A percentile compares a stretch with the other conserved stretches of the same genome.
Conservation (phyloP, 1,140 invertebrate genomes). For the Listronotus oregonensis region DNA sequence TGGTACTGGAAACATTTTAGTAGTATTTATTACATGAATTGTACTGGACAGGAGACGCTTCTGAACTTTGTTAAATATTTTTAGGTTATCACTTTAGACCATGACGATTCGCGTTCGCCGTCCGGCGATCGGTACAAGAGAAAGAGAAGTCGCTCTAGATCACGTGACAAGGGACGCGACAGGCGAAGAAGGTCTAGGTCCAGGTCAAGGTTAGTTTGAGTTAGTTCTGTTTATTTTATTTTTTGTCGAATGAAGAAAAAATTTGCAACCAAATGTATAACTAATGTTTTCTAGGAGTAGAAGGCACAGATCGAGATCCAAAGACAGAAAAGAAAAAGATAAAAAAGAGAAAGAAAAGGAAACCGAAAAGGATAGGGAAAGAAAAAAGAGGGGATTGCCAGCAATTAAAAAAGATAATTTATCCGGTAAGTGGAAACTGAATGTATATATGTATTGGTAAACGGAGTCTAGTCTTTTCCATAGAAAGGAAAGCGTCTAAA, state of each 20-base stretch:
- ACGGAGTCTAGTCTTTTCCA: too few species aligned
- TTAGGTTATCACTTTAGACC: slow-evolving; percentile 62
- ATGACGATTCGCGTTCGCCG: slow-evolving; percentile 62
- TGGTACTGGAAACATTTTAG: too few species aligned
- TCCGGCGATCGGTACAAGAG: slow-evolving; percentile 57
- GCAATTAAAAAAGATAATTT: slow-evolving; percentile 84
- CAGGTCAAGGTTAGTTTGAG: slow-evolving; percentile 56
- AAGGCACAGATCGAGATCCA: slow-evolving; percentile 55
- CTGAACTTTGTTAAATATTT: too few species aligned
- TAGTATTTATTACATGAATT: too few species aligned
- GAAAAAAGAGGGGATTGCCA: slow-evolving; percentile 87
- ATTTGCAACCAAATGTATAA: too few species aligned
- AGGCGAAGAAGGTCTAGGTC: slow-evolving; percentile 53
- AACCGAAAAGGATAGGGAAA: slow-evolving; percentile 75
- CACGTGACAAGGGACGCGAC: slow-evolving; percentile 54
- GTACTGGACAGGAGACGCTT: too few species aligned
- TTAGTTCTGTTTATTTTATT: neutral
- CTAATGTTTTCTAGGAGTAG: slow-evolving; percentile 44
- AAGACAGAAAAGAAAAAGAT: slow-evolving; percentile 64
- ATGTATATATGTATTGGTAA: too few species aligned
- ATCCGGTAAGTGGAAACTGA: slow-evolving; percentile 66
- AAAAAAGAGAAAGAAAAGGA: slow-evolving; percentile 76
- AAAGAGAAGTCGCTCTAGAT: slow-evolving; percentile 60
- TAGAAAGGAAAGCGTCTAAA: too few species aligned
- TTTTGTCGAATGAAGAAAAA: too few species aligned